Conservation (phyloP, 2,797 vertebrate genomes). For the Squalus acanthias region DNA sequence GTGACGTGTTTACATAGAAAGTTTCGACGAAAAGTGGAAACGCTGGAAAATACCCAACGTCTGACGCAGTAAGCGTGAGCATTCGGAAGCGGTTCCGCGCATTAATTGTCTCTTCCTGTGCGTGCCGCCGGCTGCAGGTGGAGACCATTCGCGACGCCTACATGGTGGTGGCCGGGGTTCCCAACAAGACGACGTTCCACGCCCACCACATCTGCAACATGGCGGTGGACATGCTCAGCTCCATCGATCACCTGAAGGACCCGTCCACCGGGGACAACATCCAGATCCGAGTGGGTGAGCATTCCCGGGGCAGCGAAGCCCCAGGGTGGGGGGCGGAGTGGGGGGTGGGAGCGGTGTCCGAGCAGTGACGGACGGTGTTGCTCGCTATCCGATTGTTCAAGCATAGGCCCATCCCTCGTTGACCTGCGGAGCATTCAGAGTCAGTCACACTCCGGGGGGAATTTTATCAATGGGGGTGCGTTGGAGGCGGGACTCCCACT, state of each 20-base stretch:
- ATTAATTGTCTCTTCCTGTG: not conserved
- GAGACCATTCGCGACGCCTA: conserved; percentile 66
- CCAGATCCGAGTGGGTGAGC: conserved; percentile 64
- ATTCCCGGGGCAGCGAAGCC: not conserved
- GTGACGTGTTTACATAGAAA: not conserved
- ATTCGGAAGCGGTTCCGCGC: not conserved
- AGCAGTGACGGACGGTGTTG: not conserved
- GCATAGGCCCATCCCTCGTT: no score
- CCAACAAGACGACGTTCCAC: conserved; percentile 69
- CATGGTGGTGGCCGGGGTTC: conserved; percentile 68
- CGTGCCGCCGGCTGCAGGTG: conserved; percentile 50
- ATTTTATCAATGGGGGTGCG: no score
- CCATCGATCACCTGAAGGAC: conserved; percentile 66
- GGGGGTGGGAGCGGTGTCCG: not conserved
- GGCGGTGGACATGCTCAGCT: conserved; percentile 67
- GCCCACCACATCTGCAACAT: conserved; percentile 67
- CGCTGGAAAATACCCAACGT: no score
- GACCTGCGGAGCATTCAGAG: no score
- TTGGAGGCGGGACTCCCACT: no score
- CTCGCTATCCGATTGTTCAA: not conserved
- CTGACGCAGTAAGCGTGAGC: not conserved
- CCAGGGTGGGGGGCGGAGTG: not conserved
- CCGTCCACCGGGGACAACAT: conserved; percentile 64
- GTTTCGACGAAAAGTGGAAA: no score
- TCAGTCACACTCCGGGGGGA: no score